phyloP scores from a whole-genome alignment of 2,113 vertebrate species.

The Piliocolobus tephrosceles region DNA sequence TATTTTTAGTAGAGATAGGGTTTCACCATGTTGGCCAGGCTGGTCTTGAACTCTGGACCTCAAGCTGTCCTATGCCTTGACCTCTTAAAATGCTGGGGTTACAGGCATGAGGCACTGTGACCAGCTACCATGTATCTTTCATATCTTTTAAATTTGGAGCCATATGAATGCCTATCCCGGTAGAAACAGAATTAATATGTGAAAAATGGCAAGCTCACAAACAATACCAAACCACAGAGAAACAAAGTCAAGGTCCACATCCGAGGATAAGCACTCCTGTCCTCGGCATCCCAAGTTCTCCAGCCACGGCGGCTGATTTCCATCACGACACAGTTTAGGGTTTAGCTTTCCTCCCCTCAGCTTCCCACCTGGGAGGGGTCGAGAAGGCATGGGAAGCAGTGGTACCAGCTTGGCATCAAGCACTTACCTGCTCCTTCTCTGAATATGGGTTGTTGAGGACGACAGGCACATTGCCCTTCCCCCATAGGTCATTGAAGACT shows the following conservation, averaged over 20 bases:
- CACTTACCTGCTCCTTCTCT: slow-evolving; percentile 89
- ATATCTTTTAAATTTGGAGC: not conserved
- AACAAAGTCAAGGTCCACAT: not conserved
- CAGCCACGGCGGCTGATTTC: not conserved
- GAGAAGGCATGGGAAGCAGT: rapidly evolving
- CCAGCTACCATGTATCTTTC: not conserved
- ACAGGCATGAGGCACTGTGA: too few species aligned
- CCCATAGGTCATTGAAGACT: slow-evolving; percentile 85
- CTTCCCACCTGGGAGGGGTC: not conserved
- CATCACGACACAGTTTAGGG: rapidly evolving
- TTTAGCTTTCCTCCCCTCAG: not conserved
- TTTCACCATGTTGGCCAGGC: too few species aligned
- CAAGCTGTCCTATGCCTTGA: too few species aligned
- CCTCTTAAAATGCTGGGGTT: too few species aligned
- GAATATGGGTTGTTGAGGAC: slow-evolving; percentile 88
- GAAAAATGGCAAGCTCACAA: not conserved
- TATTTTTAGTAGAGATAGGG: too few species aligned
- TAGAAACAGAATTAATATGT: not conserved
- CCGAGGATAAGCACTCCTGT: not conserved
- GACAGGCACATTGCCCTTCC: slow-evolving; percentile 82
- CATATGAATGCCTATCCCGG: not conserved
- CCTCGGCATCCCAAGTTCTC: not conserved
- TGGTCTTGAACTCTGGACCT: too few species aligned
- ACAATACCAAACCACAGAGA: not conserved
- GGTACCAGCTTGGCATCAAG: not conserved